phyloP scores from a whole-genome alignment of 2,113 vertebrate species.

The Australoheros scitulus region DNA sequence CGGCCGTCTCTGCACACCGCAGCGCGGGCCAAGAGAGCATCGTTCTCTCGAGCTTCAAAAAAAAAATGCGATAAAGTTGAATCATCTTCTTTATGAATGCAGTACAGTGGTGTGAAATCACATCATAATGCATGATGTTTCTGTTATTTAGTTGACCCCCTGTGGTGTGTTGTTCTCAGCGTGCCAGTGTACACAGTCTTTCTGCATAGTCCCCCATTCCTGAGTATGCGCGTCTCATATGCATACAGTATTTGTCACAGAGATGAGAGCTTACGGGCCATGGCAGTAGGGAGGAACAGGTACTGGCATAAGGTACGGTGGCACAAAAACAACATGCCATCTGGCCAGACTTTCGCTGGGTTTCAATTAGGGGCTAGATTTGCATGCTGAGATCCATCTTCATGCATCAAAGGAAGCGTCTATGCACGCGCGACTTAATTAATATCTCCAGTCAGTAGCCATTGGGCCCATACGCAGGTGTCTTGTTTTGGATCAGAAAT shows the following conservation, averaged over 20 bases:
- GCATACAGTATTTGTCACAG: conserved; percentile 13
- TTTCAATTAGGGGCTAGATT: conserved; percentile 72
- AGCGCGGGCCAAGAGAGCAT: neutral
- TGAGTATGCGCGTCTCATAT: neutral
- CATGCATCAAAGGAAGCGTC: conserved; percentile 66
- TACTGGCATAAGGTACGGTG: conserved; percentile 56
- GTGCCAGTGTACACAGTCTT: neutral
- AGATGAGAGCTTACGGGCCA: conserved; percentile 38
- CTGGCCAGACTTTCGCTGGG: conserved; percentile 67
- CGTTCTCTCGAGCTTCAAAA: neutral
- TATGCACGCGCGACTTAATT: conserved; percentile 57
- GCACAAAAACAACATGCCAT: conserved; percentile 67
- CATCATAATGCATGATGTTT: neutral
- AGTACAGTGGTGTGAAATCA: neutral
- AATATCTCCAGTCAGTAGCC: conserved; percentile 60
- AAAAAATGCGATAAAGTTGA: neutral
- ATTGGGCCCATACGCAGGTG: conserved; percentile 43
- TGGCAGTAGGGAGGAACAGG: conserved; percentile 56
- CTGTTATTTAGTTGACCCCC: neutral
- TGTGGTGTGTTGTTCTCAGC: neutral
- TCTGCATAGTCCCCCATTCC: neutral
- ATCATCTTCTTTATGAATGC: neutral
- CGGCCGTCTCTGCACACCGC: neutral
- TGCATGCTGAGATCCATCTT: conserved; percentile 67
- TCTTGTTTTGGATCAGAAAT: conserved; percentile 46